These are phyloP conservation scores for Uria aalge DNA, from an alignment of 2,113 vertebrate species.

Conservation along the genomic window DNA sequence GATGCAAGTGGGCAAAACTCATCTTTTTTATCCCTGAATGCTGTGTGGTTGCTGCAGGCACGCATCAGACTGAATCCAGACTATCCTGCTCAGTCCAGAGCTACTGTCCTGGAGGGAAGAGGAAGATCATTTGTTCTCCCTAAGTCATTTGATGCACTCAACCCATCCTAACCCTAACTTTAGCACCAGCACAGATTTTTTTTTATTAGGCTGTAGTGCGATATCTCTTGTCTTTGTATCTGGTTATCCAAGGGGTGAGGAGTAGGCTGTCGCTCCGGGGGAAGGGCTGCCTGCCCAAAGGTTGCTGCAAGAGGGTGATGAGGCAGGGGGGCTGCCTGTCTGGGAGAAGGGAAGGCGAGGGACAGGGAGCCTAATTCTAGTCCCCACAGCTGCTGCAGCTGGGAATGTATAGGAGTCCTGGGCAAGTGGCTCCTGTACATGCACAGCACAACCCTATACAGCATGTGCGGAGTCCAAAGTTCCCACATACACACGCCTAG, in stretches of 20 bases:
- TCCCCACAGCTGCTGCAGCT: neutral
- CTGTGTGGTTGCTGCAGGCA: neutral
- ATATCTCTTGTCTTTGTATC: neutral
- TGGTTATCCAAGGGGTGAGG: neutral
- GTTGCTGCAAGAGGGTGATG: neutral
- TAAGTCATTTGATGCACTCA: neutral
- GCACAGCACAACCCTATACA: neutral
- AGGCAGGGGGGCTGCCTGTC: neutral
- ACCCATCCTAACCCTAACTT: neutral
- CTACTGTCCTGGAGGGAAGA: neutral
- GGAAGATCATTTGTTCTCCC: neutral
- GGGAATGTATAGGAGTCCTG: neutral
- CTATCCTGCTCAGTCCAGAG: neutral
- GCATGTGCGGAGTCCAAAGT: rapidly evolving
- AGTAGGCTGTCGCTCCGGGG: neutral
- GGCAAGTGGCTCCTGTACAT: neutral
- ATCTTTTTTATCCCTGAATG: neutral
- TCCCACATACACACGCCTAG: rapidly evolving
- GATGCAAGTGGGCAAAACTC: neutral
- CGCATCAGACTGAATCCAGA: neutral
- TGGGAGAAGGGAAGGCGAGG: neutral
- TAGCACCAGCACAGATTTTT: neutral
- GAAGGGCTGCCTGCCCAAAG: neutral
- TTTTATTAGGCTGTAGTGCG: neutral
- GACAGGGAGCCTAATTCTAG: neutral